Evolutionary conservation across 2,888 invertebrate species (phyloP), one percentile per base, ranked within the genome.

Genomic region (Torymus aiolomorphi): DNA sequence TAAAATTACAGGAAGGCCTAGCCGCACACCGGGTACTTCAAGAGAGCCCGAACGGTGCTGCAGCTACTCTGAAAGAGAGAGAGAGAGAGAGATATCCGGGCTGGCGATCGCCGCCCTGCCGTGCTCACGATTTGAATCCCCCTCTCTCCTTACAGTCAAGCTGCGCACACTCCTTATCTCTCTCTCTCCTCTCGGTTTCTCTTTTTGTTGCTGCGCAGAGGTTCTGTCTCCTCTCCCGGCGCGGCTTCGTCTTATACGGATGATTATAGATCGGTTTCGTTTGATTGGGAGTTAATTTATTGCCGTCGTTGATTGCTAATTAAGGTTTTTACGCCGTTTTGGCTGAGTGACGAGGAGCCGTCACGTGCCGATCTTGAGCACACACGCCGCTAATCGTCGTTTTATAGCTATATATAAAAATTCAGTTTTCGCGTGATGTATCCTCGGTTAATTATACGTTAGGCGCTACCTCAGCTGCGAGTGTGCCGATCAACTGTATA

Each of bases 41-140:
- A 20, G 63, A 14, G 56, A 63, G 56, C 2, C 56, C 14, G 51
- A 56, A 56, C 56, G n/a, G 31, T 52, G 16, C 12, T 2, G 51
- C 8, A 31, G 54, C 31, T 13, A 31, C 16, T 49, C 42, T 1
- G 8, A 8, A 8, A 42, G 8, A 8, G 42, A 42, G 42, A 10
- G 42, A 42, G 42, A 42, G 42, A 42, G 24, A 42, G 20, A 61
- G 63, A 70, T 76, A 76, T 70, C 69, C 70, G 63, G 56, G 49
- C 24, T 49, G n/a, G 0, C 63, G 56, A 70, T 76, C 63, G 75
- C 54, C 54, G 61, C 52, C 69, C 69, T 18, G 61, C 49, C 54
- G 62, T 16, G 54, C 62, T 66, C 57, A 16, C 59, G 65, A 75
- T 75, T 75, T 57, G 74, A 66, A 66, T 75, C 57, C 74, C 51